Conservation (phyloP, 2,113 vertebrate genomes). For the Plectropomus leopardus region DNA sequence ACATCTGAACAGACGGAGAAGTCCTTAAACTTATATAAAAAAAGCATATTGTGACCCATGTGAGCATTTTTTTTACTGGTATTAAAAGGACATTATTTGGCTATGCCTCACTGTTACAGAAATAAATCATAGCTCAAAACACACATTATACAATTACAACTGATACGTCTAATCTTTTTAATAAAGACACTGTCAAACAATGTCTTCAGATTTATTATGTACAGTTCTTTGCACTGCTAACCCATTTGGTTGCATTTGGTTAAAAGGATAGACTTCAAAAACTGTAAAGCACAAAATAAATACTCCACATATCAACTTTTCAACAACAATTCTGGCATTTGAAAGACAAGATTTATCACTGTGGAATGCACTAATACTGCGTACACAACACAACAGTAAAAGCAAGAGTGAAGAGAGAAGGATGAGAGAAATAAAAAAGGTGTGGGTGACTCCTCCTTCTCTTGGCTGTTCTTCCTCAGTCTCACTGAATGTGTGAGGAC, state of each 20-base stretch:
- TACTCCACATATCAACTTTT: not conserved
- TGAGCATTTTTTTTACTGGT: no score
- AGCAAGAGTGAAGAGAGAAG: no score
- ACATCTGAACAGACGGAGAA: no score
- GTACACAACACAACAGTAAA: not conserved
- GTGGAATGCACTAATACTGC: not conserved
- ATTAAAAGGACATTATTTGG: no score
- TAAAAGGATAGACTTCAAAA: constrained; percentile 13
- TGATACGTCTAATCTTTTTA: not conserved
- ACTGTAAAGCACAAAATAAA: constrained; percentile 6
- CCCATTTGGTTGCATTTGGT: not conserved
- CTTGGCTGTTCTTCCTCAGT: not conserved
- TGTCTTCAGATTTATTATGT: not conserved
- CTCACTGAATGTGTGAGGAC: constrained; percentile 2
- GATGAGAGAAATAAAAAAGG: not conserved
- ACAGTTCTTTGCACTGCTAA: not conserved
- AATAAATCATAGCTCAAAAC: no score
- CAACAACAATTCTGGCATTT: constrained; percentile 1
- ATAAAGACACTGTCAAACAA: not conserved
- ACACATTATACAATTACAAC: not conserved
- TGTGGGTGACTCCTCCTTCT: not conserved
- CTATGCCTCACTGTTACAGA: no score
- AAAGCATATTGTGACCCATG: no score
- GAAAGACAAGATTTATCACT: not conserved
- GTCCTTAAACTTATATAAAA: no score